Evolutionary conservation across 2,888 invertebrate genomes (phyloP), one percentile per base, ranked within the genome.

Genomic region (Pollenia labialis): DNA sequence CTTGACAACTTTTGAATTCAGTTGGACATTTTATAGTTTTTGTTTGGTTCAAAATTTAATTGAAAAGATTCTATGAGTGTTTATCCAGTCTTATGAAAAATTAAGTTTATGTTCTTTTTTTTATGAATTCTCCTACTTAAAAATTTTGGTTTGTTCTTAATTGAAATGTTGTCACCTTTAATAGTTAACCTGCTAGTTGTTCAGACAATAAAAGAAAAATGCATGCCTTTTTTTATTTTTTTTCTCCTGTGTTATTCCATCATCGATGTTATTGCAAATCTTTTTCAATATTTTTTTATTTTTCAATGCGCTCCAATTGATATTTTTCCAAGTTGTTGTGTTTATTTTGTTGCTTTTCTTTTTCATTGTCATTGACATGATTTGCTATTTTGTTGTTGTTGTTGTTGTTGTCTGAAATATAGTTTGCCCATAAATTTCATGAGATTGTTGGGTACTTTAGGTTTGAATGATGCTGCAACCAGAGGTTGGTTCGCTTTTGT

Each of bases 321-420:
- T 75, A 74, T 46, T 60, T 72, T 60, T 60, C 46, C 7, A 42
- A 16, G 44, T 62, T 50, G 50, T 82, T 75, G 69, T 58, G 69
- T 71, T 74, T 54, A 64, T 75, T 72, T 66, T 50, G 56, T 80
- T 76, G 69, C n/a, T 80, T 76, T 76, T 75, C 56, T 83, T 87
- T 32, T 76, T 85, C 74, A 81, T 84, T 87, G 87, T 84, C 84
- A 84, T 81, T 87, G 87, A 84, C 81, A 77, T 83, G 81, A 76
- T 83, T 81, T 82, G 14, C 54, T 75, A 72, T 68, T 72, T 72
- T 62, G n/a, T 74, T 68, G 40, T n/a, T 80, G 58, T 48, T 68
- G 40, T 62, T 16, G 58, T 58, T 16, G 12, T 32, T 32, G 32
- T 32, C 32, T 32, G 4, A 32, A 32, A 32, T 64, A 23, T 66